Percentiles rank a stretch among this genome's conserved stretches.
Conservation (phyloP, 2,797 vertebrate genomes). For the Typhlichthys subterraneus region DNA sequence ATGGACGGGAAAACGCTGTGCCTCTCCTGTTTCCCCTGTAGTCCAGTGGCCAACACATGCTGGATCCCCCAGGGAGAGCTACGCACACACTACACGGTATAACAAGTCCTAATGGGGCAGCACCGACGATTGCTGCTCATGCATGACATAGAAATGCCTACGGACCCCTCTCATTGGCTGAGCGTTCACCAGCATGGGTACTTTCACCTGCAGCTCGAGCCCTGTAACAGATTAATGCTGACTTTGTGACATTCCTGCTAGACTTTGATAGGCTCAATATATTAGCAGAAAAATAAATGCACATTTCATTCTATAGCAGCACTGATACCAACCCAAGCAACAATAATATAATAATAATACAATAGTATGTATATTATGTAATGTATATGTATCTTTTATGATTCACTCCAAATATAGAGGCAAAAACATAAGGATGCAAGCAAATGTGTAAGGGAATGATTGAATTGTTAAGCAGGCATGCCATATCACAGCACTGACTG, state of each 20-base stretch:
- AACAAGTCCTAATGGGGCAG: constrained; percentile 50
- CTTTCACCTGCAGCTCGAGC: neutral
- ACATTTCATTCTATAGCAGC: too few relatives aligned
- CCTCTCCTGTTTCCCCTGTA: constrained; percentile 62
- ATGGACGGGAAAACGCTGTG: constrained; percentile 62
- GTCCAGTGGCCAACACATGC: constrained; percentile 38
- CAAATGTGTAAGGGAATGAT: too few relatives aligned
- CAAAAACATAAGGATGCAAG: too few relatives aligned
- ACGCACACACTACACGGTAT: constrained; percentile 30
- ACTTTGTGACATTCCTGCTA: neutral
- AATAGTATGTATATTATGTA: too few relatives aligned
- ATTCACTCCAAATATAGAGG: too few relatives aligned
- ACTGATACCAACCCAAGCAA: too few relatives aligned
- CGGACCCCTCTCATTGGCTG: neutral
- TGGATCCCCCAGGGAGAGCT: constrained; percentile 29
- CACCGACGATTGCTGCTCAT: constrained; percentile 25
- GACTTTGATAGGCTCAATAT: neutral
- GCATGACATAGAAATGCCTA: constrained; percentile 28
- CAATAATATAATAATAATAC: too few relatives aligned
- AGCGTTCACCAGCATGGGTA: constrained; percentile 3
- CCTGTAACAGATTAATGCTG: constrained; percentile 1
- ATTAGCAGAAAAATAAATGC: too few relatives aligned
- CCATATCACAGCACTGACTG: too few relatives aligned
- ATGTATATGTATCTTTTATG: too few relatives aligned
- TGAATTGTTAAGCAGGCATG: too few relatives aligned